phyloP scores from a whole-genome alignment of 2,888 invertebrate genomes.

The Thera britannica region DNA sequence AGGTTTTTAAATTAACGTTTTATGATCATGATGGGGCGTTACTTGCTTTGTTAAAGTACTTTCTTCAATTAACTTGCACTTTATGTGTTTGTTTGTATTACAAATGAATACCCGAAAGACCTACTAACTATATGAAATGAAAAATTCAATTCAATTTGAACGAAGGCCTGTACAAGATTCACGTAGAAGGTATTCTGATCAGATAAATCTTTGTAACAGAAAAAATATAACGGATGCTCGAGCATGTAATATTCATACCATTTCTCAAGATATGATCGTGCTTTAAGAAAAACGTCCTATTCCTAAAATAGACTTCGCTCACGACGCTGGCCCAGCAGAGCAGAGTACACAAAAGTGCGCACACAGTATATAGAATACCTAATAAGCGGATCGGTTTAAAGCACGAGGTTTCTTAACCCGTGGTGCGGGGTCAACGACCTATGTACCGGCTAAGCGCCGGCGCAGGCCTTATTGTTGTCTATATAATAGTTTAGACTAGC shows the following conservation, averaged over 20 bases:
- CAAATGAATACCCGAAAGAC: no score
- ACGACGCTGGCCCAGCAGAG: constrained; percentile 38
- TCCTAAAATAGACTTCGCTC: constrained; percentile 44
- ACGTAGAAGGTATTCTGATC: background rate
- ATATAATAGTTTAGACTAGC: constrained; percentile 61
- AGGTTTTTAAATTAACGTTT: constrained; percentile 2
- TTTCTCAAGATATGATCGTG: constrained; percentile 30
- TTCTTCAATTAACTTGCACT: background rate
- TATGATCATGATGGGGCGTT: background rate
- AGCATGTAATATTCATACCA: constrained; percentile 19
- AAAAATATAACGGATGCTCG: constrained; percentile 10
- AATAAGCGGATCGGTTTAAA: constrained; percentile 80
- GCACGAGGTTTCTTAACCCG: constrained; percentile 78
- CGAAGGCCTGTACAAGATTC: background rate
- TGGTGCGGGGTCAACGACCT: constrained; percentile 66
- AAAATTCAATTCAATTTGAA: background rate
- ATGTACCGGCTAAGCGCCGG: constrained; percentile 69
- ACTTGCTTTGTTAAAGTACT: background rate
- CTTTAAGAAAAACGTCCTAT: constrained; percentile 35
- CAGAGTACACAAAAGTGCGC: constrained; percentile 45
- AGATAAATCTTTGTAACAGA: background rate
- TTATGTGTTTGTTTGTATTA: background rate
- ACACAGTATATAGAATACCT: constrained; percentile 71
- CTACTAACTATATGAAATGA: background rate
- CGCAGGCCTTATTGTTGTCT: constrained; percentile 77